A percentile compares a stretch with the other conserved stretches of the same genome.
Evolutionary conservation across 2,888 invertebrate genomes (phyloP).

Genomic region (Embidobia sp.): DNA sequence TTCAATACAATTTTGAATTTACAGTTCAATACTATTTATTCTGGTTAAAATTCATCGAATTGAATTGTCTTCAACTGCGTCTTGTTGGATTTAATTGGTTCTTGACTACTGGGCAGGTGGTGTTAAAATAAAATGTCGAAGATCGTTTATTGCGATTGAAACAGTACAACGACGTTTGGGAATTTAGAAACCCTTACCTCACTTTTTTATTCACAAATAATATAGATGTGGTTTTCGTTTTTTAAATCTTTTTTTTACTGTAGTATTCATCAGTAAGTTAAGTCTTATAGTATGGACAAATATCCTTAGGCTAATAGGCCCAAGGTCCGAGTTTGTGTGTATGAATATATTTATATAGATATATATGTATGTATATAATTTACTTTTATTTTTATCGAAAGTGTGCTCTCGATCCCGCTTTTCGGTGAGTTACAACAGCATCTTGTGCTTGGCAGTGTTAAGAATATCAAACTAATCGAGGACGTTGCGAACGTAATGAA

Average conservation of each 20-base stretch:
- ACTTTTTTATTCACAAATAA: slow-evolving; percentile 77
- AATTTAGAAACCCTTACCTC: slow-evolving; percentile 78
- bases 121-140: too few species aligned
- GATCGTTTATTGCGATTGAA: too few species aligned
- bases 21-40: too few species aligned
- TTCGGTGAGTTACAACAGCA: slow-evolving; percentile 58
- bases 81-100: too few species aligned
- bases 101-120: too few species aligned
- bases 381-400: slow-evolving; percentile 68
- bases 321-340: slow-evolving; percentile 66
- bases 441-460: slow-evolving; percentile 64
- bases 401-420: slow-evolving; percentile 64
- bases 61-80: too few species aligned
- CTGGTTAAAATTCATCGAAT: too few species aligned
- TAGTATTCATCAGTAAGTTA: slow-evolving; percentile 80
- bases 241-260: slow-evolving; percentile 68
- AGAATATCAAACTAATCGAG: slow-evolving; percentile 41
- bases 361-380: slow-evolving; percentile 67
- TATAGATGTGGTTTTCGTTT: slow-evolving; percentile 73
- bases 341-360: slow-evolving; percentile 61
- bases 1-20: slow-evolving; percentile 17
- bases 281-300: slow-evolving; percentile 82
- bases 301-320: slow-evolving; percentile 76
- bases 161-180: slow-evolving; percentile 75
- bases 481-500: slow-evolving; percentile 28